A percentile compares a stretch with the other conserved stretches of the same genome.
Evolutionary conservation across 2,888 invertebrate species (phyloP).

Genomic region (Xylota segnis): DNA sequence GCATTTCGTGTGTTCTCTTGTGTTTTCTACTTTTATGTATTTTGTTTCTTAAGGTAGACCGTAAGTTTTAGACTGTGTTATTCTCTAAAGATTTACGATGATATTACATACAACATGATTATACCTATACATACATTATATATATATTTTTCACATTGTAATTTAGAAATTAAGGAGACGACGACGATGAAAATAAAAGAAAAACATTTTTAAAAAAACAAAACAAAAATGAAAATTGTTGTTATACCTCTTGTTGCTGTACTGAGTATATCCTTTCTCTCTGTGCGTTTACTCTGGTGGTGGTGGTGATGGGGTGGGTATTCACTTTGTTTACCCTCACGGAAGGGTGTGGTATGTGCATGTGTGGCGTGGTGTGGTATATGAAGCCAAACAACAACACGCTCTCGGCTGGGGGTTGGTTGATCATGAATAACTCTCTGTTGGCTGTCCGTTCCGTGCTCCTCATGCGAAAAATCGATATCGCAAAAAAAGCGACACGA

Average conservation of each 20-base stretch:
- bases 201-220: constrained; percentile 61
- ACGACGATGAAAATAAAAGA: constrained; percentile 60
- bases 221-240: constrained; percentile 40
- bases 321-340: constrained; percentile 54
- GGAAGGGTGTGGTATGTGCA: constrained; percentile 71
- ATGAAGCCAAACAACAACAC: constrained; percentile 65
- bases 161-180: constrained; percentile 72
- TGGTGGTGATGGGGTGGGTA: constrained; percentile 9
- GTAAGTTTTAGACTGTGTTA: constrained; percentile 77
- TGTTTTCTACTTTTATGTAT: constrained; percentile 35
- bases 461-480: constrained; percentile 64
- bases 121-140: constrained; percentile 71
- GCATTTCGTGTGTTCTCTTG: constrained; percentile 53
- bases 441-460: constrained; percentile 16
- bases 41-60: constrained; percentile 59
- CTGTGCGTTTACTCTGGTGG: constrained; percentile 1
- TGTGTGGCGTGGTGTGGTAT: constrained; percentile 49
- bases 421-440: constrained; percentile 64
- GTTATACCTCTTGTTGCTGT: constrained; percentile 38
- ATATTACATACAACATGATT: constrained; percentile 73
- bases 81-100: constrained; percentile 76
- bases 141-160: constrained; percentile 77
- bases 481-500: constrained; percentile 26
- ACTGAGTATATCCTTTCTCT: constrained; percentile 15
- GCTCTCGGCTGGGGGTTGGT: constrained; percentile 53